These are phyloP conservation scores for Drosophila koepferae DNA, from an alignment of 2,888 invertebrate species.

Conservation along the genomic window DNA sequence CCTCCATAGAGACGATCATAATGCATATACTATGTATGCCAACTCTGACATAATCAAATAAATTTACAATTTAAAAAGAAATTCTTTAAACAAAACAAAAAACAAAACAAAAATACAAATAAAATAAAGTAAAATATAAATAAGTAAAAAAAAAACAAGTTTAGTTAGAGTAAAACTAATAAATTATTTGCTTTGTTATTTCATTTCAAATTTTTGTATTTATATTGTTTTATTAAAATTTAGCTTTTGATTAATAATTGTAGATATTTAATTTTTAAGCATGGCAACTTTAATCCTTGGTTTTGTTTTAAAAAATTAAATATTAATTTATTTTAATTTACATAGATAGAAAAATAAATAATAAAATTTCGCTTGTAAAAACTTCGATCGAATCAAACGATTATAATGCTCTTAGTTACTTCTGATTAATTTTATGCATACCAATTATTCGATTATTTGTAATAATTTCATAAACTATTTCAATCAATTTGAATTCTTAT, in stretches of 20 bases:
- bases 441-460: too few relatives aligned
- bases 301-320: too few relatives aligned
- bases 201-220: too few relatives aligned
- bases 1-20: conserved; percentile 6
- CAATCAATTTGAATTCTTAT: not conserved
- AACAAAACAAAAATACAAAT: not conserved
- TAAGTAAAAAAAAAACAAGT: not conserved
- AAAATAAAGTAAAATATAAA: not conserved
- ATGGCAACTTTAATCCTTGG: not conserved
- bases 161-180: not conserved
- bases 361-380: too few relatives aligned
- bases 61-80: not conserved
- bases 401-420: too few relatives aligned
- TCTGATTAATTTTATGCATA: too few relatives aligned
- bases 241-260: not conserved
- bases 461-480: too few relatives aligned
- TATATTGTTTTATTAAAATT: not conserved
- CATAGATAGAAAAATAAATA: too few relatives aligned
- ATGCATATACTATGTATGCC: not conserved
- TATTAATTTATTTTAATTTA: too few relatives aligned
- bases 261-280: not conserved
- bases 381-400: too few relatives aligned
- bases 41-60: conserved; percentile 10
- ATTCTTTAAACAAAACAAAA: not conserved
- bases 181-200: not conserved